Evolutionary conservation across 2,113 vertebrate genomes (phyloP).

Genomic region (Thunnus maccoyii): DNA sequence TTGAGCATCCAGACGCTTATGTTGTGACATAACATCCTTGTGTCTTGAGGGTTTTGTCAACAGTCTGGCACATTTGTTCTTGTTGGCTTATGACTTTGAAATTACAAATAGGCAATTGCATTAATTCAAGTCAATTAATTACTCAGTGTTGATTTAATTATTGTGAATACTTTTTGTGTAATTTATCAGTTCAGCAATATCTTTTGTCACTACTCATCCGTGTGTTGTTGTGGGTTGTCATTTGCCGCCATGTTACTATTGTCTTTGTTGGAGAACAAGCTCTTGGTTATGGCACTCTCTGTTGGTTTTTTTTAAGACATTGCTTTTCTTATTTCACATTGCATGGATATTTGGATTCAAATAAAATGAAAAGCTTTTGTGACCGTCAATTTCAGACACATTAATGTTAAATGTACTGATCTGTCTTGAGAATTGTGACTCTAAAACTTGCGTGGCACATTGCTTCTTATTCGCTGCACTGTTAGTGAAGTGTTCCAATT

Average conservation of each 20-base stretch:
- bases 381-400: no score
- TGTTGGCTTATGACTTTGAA: not conserved
- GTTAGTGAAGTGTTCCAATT: not conserved
- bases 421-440: conserved; percentile 13
- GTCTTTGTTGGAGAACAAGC: no score
- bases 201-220: no score
- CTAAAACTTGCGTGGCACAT: not conserved
- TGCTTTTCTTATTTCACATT: not conserved
- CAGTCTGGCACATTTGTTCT: conserved; percentile 26
- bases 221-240: no score
- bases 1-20: not conserved
- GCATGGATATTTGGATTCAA: not conserved
- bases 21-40: not conserved
- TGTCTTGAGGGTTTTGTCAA: conserved; percentile 18
- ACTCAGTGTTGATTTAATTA: not conserved
- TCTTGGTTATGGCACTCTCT: no score
- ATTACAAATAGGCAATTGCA: not conserved
- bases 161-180: not conserved
- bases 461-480: conserved; percentile 32
- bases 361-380: no score
- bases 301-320: not conserved
- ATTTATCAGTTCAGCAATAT: not conserved
- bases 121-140: not conserved
- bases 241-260: no score
- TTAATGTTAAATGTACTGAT: no score